Base-by-base conservation (phyloP, 1,140 invertebrate species). In the Lucilia sericata region DNA sequence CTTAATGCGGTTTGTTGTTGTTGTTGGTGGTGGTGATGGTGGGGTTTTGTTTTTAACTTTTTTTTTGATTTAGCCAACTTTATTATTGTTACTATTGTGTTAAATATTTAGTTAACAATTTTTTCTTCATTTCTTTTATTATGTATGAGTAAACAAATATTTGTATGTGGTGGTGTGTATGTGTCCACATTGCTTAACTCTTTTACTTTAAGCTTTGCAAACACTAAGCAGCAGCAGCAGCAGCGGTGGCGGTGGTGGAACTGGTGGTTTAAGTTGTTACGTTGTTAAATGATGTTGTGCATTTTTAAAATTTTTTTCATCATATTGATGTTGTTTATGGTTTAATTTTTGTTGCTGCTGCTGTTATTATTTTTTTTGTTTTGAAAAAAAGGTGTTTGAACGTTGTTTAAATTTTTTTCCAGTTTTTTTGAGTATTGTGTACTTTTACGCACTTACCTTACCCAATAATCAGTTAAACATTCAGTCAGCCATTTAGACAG, bases 401-500 rank as follows among this genome's bases (percentile, higher is more conserved):
- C 76, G 42, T 51, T 19, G 21, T 74, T 34, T 49, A 25, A 7
- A 25, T 21, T 80, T 10, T 49, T 51, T 80, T 12, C n/a, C 7
- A 49, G 19, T 80, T 21, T 21, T 70, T 70, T 70, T 60, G 51
- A 78, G 21, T 80, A 51, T 80, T 80, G 76, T 80, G 76, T 80
- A 80, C 47, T 80, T 80, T 80, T 80, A 80, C 76, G 76, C 76
- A 80, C 76, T 80, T 80, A 80, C 76, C 76, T 80, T 80, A 80
- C 76, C 76, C 76, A 80, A 80, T 80, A 80, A 42, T 78, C 19
- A 25, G n/a, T 70, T 17, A 30, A 30, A 30, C n/a, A 30, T 30
- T 30, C 25, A 2, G 65, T n/a, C 65, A 25, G 21, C 21, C 65
- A 60, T n/a, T 60, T n/a, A 60, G 14, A n/a, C 55, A n/a, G 55